phyloP scores from a whole-genome alignment of 1,140 invertebrate species.

The Chionoecetes opilio region DNA sequence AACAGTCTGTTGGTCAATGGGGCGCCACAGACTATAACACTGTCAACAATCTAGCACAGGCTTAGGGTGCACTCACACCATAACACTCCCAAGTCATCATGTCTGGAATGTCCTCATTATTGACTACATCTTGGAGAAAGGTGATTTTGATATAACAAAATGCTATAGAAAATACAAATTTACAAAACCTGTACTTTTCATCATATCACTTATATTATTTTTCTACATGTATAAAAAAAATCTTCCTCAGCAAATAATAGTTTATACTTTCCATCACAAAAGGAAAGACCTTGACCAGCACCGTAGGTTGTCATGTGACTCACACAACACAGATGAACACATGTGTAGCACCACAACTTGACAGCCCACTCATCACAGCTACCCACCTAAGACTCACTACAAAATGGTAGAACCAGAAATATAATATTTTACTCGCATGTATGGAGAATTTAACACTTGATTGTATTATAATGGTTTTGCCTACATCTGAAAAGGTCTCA shows the following conservation, averaged over 20 bases:
- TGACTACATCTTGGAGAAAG: slow-evolving; percentile 42
- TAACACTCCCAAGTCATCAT: slow-evolving; percentile 64
- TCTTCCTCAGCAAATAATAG: background rate
- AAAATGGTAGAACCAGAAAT: background rate
- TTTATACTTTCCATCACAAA: background rate
- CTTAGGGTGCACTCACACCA: slow-evolving; percentile 69
- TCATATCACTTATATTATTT: background rate
- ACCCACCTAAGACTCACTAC: background rate
- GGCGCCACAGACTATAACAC: slow-evolving; percentile 54
- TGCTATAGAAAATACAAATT: slow-evolving; percentile 1
- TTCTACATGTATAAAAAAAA: background rate
- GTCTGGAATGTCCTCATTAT: slow-evolving; percentile 73
- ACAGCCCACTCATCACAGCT: background rate
- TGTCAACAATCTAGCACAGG: slow-evolving; percentile 67
- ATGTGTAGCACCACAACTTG: slow-evolving; percentile 62
- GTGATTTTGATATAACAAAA: background rate
- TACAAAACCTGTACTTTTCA: slow-evolving; percentile 16
- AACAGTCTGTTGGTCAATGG: background rate
- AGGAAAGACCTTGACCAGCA: slow-evolving; percentile 59
- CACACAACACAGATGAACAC: slow-evolving; percentile 61
- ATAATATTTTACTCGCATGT: background rate
- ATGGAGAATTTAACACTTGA: background rate
- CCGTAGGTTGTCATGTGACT: slow-evolving; percentile 53
- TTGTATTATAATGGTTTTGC: background rate
- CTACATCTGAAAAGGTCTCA: background rate